Base-by-base conservation (phyloP, 2,888 invertebrate species). In the Adineta ricciae region DNA sequence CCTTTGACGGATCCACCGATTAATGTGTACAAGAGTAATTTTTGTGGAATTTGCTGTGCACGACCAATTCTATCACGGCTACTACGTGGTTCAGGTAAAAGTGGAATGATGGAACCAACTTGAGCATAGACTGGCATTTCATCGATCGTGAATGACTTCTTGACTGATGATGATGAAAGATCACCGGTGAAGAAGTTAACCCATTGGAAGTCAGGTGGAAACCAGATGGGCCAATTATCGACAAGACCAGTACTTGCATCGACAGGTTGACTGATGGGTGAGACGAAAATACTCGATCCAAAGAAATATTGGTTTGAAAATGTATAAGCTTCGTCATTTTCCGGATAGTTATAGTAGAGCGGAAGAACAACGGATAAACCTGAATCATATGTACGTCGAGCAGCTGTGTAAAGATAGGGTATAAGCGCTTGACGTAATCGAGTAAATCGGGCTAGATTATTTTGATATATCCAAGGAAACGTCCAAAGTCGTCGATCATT, bases 401-500 rank as follows among this genome's bases (percentile, higher is more conserved):
- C 78, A 78, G 78, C 38, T n/a, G 78, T 78, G 41, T 78, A 78
- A n/a, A 78, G 24, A n/a, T 78, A 78, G 4, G 78, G 78, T n/a
- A 78, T 41, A n/a, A 78, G 78, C n/a, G 41, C 41, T 41, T 78
- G 78, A 24, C 78, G 78, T n/a, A 78, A 41, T 41, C n/a, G 38
- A n/a, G 78, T 78, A 78, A 78, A 78, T 78, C 41, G 41, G 0
- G 38, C 41, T n/a, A 78, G n/a, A n/a, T 38, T 78, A 38, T 78
- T 38, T 41, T 78, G 41, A 41, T 78, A 78, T 8, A 14, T 41
- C 78, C 78, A 78, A 41, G 78, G 78, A 41, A 11, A 78, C 24
- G 78, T 78, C 78, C 78, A 78, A 41, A 78, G 38, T 78, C 78
- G 78, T n/a, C 78, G 78, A 78, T 78, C 78, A 36, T 64, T 64